Conservation (phyloP, 2,113 vertebrate genomes). For the Atractosteus spatula region DNA sequence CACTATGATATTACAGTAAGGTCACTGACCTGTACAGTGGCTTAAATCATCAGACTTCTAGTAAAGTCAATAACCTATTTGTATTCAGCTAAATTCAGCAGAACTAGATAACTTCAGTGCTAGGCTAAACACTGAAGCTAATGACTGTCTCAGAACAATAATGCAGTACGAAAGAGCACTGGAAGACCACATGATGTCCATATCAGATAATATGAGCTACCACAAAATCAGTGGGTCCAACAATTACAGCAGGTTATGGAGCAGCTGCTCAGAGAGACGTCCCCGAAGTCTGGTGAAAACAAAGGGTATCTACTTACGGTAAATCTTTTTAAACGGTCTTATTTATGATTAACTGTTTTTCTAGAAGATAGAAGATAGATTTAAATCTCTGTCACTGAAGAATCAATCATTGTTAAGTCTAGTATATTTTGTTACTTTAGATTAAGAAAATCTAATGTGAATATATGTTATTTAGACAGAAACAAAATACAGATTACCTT, state of each 20-base stretch:
- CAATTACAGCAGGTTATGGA: slow-evolving; percentile 20
- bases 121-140: slow-evolving; percentile 25
- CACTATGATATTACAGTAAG: slow-evolving; percentile 5
- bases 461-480: too few relatives aligned
- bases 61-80: slow-evolving; percentile 21
- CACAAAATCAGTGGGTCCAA: background rate
- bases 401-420: too few relatives aligned
- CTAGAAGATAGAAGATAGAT: background rate
- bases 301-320: background rate
- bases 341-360: background rate
- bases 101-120: background rate
- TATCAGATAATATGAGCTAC: slow-evolving; percentile 25
- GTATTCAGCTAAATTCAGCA: slow-evolving; percentile 21
- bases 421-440: too few relatives aligned
- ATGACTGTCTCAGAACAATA: slow-evolving; percentile 15
- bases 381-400: too few relatives aligned
- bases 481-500: too few relatives aligned
- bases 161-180: slow-evolving; percentile 12
- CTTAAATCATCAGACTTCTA: slow-evolving; percentile 15
- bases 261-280: slow-evolving; percentile 6
- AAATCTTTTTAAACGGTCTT: background rate
- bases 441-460: too few relatives aligned
- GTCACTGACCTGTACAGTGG: background rate
- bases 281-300: background rate
- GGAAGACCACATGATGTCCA: background rate